Conservation (phyloP, 2,888 invertebrate genomes). For the Pseudanteris insignis region DNA sequence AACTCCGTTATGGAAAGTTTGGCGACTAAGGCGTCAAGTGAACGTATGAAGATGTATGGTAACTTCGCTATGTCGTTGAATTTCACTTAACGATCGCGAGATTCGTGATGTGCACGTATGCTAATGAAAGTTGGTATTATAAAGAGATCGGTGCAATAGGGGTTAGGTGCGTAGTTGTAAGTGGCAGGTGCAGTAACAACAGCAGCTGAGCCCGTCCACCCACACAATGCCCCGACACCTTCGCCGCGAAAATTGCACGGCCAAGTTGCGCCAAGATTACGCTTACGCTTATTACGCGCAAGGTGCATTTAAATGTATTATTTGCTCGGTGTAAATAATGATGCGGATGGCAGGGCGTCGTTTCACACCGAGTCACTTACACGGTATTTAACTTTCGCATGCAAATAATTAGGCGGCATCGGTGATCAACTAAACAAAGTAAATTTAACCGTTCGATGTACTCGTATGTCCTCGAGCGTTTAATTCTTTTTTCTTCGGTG, state of each 20-base stretch:
- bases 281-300: slow-evolving; percentile 33
- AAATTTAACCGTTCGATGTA: no score
- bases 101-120: slow-evolving; percentile 52
- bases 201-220: slow-evolving; percentile 60
- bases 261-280: slow-evolving; percentile 1
- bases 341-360: slow-evolving; percentile 1
- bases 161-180: slow-evolving; percentile 29
- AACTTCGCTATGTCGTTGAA: slow-evolving; percentile 57
- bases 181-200: slow-evolving; percentile 54
- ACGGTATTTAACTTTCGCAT: no score
- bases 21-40: slow-evolving; percentile 52
- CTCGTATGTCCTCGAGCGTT: no score
- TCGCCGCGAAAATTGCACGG: slow-evolving; percentile 34
- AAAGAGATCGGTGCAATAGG: slow-evolving; percentile 31
- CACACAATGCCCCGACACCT: slow-evolving; percentile 49
- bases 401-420: no score
- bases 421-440: no score
- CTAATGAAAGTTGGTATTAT: slow-evolving; percentile 41
- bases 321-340: slow-evolving; percentile 23
- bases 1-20: no score
- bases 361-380: no score
- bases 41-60: slow-evolving; percentile 40
- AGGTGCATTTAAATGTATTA: slow-evolving; percentile 35
- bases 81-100: slow-evolving; percentile 57
- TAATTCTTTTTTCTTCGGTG: no score